A percentile compares a stretch with the other conserved stretches of the same genome.
These are phyloP conservation scores for Gouania willdenowi DNA, from an alignment of 2,797 vertebrate genomes.

Conservation along the genomic window DNA sequence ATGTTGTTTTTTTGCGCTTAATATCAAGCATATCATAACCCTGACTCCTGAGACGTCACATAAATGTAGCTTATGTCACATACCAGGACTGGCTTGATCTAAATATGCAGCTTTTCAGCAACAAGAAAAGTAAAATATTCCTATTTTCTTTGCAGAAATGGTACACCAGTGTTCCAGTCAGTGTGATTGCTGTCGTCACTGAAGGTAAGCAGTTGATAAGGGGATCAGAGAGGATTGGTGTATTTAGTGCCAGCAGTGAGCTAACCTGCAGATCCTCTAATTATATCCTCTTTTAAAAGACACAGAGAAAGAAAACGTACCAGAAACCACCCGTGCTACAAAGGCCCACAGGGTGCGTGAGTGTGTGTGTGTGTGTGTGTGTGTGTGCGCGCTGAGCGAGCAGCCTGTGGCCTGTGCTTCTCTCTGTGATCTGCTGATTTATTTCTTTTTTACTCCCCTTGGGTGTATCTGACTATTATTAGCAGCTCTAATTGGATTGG, in stretches of 20 bases:
- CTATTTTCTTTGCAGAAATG: constrained; percentile 1
- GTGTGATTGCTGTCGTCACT: constrained; percentile 65
- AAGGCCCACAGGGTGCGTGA: neutral
- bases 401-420: neutral
- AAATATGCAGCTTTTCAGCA: too few relatives aligned
- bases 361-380: neutral
- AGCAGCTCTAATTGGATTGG: constrained; percentile 67
- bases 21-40: too few relatives aligned
- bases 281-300: neutral
- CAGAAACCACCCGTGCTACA: neutral
- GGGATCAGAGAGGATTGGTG: constrained; percentile 70
- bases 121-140: too few relatives aligned
- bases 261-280: constrained; percentile 17
- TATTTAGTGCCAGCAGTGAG: constrained; percentile 35
- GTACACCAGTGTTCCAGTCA: constrained; percentile 10
- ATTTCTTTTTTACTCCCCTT: constrained; percentile 37
- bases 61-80: too few relatives aligned
- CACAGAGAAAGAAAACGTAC: neutral
- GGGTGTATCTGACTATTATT: constrained; percentile 67
- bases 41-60: too few relatives aligned
- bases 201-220: constrained; percentile 66
- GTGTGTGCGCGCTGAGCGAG: neutral
- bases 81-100: too few relatives aligned
- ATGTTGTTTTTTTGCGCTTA: too few relatives aligned
- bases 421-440: constrained; percentile 42